phyloP scores from a whole-genome alignment of 2,888 invertebrate species.

The Pollenia amentaria region DNA sequence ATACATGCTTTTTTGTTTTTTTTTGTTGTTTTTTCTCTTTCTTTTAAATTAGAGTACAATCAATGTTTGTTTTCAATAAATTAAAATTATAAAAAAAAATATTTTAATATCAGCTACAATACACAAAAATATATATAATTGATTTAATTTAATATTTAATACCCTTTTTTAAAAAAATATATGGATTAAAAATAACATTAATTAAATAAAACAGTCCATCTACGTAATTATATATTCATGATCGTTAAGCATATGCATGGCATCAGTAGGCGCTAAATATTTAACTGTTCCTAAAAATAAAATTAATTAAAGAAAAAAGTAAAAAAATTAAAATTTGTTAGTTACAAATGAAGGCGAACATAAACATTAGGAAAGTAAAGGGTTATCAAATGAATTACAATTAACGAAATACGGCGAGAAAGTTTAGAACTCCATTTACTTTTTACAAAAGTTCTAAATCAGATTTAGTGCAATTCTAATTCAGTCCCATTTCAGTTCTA shows the following conservation, averaged over 20 bases:
- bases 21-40: constrained; percentile 1
- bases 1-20: constrained; percentile 34
- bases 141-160: constrained; percentile 4
- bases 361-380: neutral
- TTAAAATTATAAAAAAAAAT: constrained; percentile 30
- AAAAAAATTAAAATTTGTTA: constrained; percentile 65
- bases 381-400: neutral
- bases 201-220: constrained; percentile 62
- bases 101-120: constrained; percentile 35
- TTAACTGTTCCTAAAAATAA: constrained; percentile 84
- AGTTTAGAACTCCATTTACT: neutral
- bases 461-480: too few relatives aligned
- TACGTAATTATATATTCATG: constrained; percentile 80
- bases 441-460: too few relatives aligned
- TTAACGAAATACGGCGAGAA: neutral
- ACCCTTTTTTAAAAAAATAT: constrained; percentile 20
- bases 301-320: constrained; percentile 44
- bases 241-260: constrained; percentile 88
- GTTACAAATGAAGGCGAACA: constrained; percentile 41
- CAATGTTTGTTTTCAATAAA: constrained; percentile 55
- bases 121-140: constrained; percentile 9
- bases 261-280: constrained; percentile 89
- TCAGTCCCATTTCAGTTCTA: too few relatives aligned
- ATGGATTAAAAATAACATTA: constrained; percentile 34
- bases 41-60: constrained; percentile 38